These are phyloP conservation scores for Lerista edwardsae DNA, from an alignment of 2,797 vertebrate genomes.

Conservation along the genomic window DNA sequence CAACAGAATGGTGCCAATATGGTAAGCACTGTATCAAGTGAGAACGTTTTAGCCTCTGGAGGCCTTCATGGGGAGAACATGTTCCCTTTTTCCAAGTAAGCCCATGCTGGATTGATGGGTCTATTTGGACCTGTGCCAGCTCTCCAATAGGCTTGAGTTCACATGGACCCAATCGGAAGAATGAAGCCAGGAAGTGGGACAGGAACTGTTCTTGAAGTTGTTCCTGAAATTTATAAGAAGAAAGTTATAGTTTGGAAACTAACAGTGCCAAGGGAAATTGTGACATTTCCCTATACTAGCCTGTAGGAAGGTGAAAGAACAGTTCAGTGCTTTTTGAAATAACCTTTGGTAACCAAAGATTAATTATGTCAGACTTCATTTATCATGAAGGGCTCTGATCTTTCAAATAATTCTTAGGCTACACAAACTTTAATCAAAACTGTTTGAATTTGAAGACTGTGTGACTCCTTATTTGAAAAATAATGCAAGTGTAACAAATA, in stretches of 20 bases:
- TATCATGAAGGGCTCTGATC: background rate
- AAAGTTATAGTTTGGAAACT: conserved; percentile 4
- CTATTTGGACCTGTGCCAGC: too few relatives aligned
- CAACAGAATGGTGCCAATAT: too few relatives aligned
- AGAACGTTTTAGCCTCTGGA: too few relatives aligned
- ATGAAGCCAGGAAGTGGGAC: too few relatives aligned
- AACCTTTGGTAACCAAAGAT: conserved; percentile 6
- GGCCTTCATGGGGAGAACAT: too few relatives aligned
- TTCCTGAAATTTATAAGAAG: conserved; percentile 10
- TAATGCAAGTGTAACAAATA: background rate
- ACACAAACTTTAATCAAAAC: conserved; percentile 8
- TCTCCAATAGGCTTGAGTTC: too few relatives aligned
- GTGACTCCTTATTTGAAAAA: background rate
- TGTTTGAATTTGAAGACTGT: background rate
- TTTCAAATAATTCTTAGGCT: conserved; percentile 7
- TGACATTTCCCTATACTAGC: conserved; percentile 20
- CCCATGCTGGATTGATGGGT: too few relatives aligned
- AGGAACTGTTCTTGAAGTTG: background rate
- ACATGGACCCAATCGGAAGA: too few relatives aligned
- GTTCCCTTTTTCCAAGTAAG: too few relatives aligned
- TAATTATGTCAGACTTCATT: conserved; percentile 9
- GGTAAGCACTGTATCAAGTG: too few relatives aligned
- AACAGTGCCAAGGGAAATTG: background rate
- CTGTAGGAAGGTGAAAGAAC: background rate
- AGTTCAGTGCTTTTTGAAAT: conserved; percentile 10